Evolutionary conservation across 1,140 invertebrate genomes (phyloP).

Genomic region (Rhopalosiphum padi): DNA sequence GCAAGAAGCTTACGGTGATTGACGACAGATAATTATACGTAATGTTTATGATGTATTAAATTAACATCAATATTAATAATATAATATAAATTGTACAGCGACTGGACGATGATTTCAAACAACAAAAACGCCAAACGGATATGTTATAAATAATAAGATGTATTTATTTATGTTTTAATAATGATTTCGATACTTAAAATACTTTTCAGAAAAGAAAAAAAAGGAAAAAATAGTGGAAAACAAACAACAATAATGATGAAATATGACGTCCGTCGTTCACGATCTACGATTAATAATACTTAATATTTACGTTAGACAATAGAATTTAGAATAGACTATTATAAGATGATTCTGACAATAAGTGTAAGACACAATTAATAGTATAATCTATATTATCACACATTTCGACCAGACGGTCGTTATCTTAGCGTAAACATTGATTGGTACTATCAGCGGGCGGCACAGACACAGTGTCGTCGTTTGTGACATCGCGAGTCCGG

Average conservation of each 20-base stretch:
- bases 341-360: background rate
- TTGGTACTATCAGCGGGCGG: background rate
- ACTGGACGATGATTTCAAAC: background rate
- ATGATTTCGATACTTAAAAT: background rate
- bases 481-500: background rate
- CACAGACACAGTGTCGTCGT: background rate
- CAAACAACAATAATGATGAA: background rate
- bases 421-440: slow-evolving; percentile 8
- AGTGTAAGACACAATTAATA: too few relatives aligned
- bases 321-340: background rate
- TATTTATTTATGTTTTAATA: background rate
- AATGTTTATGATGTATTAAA: background rate
- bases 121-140: background rate
- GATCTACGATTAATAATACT: background rate
- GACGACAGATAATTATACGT: background rate
- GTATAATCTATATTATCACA: background rate
- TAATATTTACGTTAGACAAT: background rate
- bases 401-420: background rate
- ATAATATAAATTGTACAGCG: background rate
- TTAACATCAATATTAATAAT: background rate
- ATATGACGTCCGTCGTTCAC: background rate
- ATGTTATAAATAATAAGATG: background rate
- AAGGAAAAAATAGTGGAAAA: background rate
- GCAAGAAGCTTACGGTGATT: background rate
- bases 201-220: background rate